Evolutionary conservation across 2,888 invertebrate species (phyloP), one percentile per base, ranked within the genome.

Genomic region (Lymantria monacha): DNA sequence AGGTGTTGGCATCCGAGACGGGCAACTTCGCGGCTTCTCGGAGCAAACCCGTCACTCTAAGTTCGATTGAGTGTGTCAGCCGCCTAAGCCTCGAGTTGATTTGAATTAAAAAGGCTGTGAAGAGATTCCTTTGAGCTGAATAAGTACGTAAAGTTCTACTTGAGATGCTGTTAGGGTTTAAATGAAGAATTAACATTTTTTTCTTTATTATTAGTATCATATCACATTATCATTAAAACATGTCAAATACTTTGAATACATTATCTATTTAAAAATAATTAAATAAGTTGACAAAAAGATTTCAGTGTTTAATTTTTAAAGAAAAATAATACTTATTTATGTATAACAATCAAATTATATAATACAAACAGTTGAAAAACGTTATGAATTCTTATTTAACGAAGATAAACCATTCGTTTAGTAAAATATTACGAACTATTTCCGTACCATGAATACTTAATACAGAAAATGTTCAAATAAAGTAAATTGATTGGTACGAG

Each of bases 1-100:
- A 75, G 78, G 70, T 63, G 66, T 69, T 59, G 63, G 51, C 59
- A 57, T 53, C 56, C 52, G 61, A 55, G 61, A 56, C 56, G 55
- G 51, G 64, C 53, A 78, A 76, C 69, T 78, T 77, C n/a, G 65
- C 63, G 61, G 66, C 61, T 69, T 70, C 59, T 70, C 59, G 63
- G 68, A 67, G 63, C 63, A 54, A 48, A 60, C 56, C 68, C 60
- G 63, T 69, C 70, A 65, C 66, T 62, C 61, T 61, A 65, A 72
- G 58, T 71, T 72, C 63, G 67, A 73, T 72, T 66, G 66, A 63
- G 67, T 49, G 62, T 66, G 63, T 50, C 59, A 46, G 53, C 52
- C 44, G 51, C 57, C 57, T 61, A 59, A 59, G 59, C 55, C 42
- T 61, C 62, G 54, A 58, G 62, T 53, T 61, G 57, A 59, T 64